Base-by-base conservation (phyloP, 2,113 vertebrate species). In the Siniperca chuatsi region DNA sequence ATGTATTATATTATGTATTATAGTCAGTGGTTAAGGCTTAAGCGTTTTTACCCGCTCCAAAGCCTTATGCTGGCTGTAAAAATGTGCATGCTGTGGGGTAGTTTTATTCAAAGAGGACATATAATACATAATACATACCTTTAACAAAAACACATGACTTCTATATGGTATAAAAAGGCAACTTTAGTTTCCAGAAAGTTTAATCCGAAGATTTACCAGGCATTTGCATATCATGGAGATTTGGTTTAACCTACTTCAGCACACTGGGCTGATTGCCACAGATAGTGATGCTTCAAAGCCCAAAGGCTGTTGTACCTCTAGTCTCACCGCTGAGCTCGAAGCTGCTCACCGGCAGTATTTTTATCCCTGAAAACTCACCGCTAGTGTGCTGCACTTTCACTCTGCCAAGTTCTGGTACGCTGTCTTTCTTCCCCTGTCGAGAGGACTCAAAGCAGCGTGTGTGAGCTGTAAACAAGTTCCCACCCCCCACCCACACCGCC, bases 391-490 rank as follows among this genome's bases (percentile, higher is more conserved):
- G 92, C 91, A 90, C 92, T 93, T 89, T 93, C 89, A 79, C 90
- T 92, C 91, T 85, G 85, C 90, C 90, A 92, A 93, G 87, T 93
- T 92, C 84, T 91, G 90, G 55, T 90, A 73, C 66, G 29, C 78
- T 76, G 92, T 85, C 87, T 94, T 90, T 92, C 93, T 93, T 92
- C 88, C 89, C 85, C 87, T 85, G 91, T 92, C 71, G 92, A 93
- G 89, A 94, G 86, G 84, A 89, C 93, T 90, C 88, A 86, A 86
- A 90, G 92, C 91, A 87, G 91, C 83, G 78, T 92, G 92, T 90
- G 92, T 85, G 91, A 92, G 94, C 92, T 87, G 93, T 95, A 94
- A 95, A 95, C 93, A 95, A 92, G 89, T 92, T 92, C 86, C 94
- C 94, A 90, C 92, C 94, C 94, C 92, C 91, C 92, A 90, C 90